Percentiles rank a stretch among this genome's conserved stretches.
Evolutionary conservation across 2,888 invertebrate genomes (phyloP).

Genomic region (Dasypogon diadema): DNA sequence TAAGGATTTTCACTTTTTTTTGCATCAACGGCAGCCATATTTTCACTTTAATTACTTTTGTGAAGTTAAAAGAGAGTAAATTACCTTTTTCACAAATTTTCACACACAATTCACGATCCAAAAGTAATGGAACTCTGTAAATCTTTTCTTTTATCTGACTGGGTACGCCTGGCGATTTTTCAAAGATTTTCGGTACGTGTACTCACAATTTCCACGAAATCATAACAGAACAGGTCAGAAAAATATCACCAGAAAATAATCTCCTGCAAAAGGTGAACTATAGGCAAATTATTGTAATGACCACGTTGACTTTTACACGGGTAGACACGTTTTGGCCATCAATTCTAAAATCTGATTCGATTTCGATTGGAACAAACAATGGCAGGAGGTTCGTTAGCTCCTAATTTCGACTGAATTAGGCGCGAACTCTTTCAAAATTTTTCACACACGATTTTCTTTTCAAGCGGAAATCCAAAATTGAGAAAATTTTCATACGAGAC

Average conservation of each 20-base stretch:
- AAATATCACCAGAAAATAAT: background rate
- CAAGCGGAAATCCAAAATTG: constrained; percentile 4
- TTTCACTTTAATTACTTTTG: constrained; percentile 10
- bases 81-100: constrained; percentile 33
- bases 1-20: background rate
- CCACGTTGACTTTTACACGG: background rate
- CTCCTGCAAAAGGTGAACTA: background rate
- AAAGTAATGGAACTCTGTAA: background rate
- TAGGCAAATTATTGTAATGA: too few relatives aligned
- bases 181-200: background rate
- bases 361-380: background rate
- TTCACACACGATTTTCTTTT: constrained; percentile 2
- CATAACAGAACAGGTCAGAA: too few relatives aligned
- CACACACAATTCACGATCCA: background rate
- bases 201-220: too few relatives aligned
- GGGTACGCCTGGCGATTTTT: background rate
- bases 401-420: constrained; percentile 1
- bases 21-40: constrained; percentile 38
- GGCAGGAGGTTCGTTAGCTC: background rate
- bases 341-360: background rate
- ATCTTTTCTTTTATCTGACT: constrained; percentile 4
- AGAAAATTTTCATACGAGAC: constrained; percentile 31
- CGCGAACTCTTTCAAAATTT: constrained; percentile 1
- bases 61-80: background rate
- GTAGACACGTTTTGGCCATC: background rate